phyloP scores from a whole-genome alignment of 2,113 vertebrate genomes.

The Tichodroma muraria region DNA sequence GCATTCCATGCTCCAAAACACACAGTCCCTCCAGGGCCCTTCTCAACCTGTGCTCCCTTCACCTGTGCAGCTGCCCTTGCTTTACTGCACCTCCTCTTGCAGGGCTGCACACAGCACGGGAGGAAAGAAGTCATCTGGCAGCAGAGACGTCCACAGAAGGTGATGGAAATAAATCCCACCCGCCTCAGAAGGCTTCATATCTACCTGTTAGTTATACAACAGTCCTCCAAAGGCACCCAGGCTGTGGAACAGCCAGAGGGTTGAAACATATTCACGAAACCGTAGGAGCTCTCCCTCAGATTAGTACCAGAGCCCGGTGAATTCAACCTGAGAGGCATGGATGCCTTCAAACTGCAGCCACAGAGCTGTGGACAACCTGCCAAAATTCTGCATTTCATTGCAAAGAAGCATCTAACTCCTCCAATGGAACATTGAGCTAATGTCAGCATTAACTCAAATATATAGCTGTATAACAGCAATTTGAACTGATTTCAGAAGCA shows the following conservation, averaged over 20 bases:
- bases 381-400: background rate
- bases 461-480: background rate
- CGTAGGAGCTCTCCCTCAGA: background rate
- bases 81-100: background rate
- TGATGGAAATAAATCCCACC: background rate
- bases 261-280: background rate
- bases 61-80: background rate
- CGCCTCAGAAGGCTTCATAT: background rate
- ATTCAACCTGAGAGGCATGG: background rate
- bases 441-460: background rate
- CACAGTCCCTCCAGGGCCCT: background rate
- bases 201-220: background rate
- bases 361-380: background rate
- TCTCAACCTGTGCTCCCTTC: accelerated
- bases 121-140: background rate
- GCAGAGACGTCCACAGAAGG: background rate
- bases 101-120: background rate
- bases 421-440: background rate
- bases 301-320: background rate
- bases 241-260: background rate
- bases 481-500: background rate
- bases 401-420: background rate
- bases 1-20: background rate
- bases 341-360: background rate
- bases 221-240: background rate